Evolutionary conservation across 2,113 vertebrate genomes (phyloP).

Genomic region (Hemichromis elongatus): DNA sequence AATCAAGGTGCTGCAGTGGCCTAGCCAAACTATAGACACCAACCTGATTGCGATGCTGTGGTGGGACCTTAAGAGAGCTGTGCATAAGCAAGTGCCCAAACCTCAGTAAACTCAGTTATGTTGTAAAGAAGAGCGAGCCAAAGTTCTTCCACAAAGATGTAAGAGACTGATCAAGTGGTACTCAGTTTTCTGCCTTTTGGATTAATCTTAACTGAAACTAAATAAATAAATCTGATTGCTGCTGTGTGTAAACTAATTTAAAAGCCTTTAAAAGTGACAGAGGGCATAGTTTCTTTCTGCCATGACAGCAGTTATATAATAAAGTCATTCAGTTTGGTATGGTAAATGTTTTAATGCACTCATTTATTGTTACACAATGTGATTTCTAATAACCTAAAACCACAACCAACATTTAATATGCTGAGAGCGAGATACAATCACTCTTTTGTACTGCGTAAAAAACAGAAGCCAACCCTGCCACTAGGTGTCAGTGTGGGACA

Average conservation of each 20-base stretch:
- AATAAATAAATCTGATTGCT: neutral
- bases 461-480: neutral
- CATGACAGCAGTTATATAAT: neutral
- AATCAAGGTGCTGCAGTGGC: neutral
- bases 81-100: neutral
- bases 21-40: neutral
- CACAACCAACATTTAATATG: neutral
- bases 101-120: neutral
- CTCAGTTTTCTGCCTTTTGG: neutral
- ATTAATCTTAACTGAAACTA: neutral
- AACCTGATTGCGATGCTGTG: neutral
- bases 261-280: neutral
- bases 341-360: neutral
- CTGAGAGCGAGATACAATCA: neutral
- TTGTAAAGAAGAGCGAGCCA: neutral
- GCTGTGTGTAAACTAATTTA: neutral
- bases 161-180: neutral
- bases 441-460: neutral
- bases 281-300: neutral
- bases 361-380: neutral
- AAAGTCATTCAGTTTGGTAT: neutral
- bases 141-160: neutral
- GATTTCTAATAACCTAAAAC: neutral
- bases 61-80: neutral
- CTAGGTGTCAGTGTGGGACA: conserved; percentile 43